Evolutionary conservation across 2,113 vertebrate species (phyloP).

Genomic region (Hemicordylus capensis): DNA sequence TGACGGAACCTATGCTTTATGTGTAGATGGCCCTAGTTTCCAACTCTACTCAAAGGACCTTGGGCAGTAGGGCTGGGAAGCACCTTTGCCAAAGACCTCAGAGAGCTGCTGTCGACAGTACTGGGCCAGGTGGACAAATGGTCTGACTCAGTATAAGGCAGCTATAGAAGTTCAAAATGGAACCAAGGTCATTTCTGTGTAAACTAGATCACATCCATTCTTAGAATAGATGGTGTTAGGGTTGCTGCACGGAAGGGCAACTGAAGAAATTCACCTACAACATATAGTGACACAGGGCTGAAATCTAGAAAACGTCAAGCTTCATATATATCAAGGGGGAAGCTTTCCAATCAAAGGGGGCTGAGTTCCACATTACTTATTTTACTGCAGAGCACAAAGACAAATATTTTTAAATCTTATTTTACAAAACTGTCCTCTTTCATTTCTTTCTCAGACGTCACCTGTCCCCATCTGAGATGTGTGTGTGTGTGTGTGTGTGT

Average conservation of each 20-base stretch:
- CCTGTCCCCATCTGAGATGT: neutral
- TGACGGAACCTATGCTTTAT: neutral
- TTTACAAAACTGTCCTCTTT: neutral
- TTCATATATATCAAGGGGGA: neutral
- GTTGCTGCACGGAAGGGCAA: neutral
- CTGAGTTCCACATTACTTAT: neutral
- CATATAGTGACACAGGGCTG: neutral
- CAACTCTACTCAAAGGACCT: neutral
- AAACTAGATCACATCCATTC: conserved; percentile 3
- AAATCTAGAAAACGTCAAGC: neutral
- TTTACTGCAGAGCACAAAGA: neutral
- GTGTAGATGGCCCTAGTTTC: neutral
- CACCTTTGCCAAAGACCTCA: neutral
- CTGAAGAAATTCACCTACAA: neutral
- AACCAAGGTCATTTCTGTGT: neutral
- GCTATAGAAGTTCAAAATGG: neutral
- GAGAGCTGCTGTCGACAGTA: neutral
- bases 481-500: no score
- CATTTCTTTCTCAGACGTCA: neutral
- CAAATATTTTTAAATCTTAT: neutral
- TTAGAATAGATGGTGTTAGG: neutral
- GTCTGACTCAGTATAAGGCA: neutral
- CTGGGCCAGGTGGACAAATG: neutral
- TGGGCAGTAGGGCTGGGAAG: neutral
- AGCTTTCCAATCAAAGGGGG: neutral